phyloP scores from a whole-genome alignment of 2,888 invertebrate species.

The Choreutis nemorana region DNA sequence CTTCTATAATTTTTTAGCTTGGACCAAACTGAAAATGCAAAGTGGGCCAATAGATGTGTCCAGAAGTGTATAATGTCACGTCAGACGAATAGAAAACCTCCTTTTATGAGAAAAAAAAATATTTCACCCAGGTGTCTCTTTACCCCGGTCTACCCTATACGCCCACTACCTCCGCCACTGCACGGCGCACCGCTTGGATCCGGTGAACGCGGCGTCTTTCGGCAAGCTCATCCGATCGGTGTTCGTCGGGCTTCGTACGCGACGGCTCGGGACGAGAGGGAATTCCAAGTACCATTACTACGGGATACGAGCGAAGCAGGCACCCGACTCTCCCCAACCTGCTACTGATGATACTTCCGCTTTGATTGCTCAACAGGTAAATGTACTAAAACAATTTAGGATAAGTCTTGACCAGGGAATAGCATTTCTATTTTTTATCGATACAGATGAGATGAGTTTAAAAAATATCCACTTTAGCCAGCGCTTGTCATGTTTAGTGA shows the following conservation, averaged over 20 bases:
- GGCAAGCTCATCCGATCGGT: constrained; percentile 98
- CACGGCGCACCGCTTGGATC: constrained; percentile 90
- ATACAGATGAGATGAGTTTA: no score
- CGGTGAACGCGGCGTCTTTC: constrained; percentile 99
- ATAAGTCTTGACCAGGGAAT: no score
- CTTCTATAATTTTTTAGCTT: no score
- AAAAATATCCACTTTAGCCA: no score
- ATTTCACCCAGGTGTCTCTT: constrained; percentile 76
- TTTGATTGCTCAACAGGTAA: constrained; percentile 22
- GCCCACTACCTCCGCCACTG: constrained; percentile 98
- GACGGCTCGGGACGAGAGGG: constrained; percentile 94
- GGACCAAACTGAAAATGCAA: no score
- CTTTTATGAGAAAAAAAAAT: no score
- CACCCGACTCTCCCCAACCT: constrained; percentile 46
- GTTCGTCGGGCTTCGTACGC: constrained; percentile 93
- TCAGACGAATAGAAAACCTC: no score
- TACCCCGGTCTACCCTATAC: constrained; percentile 95
- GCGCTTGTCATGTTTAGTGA: no score
- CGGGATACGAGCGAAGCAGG: constrained; percentile 96
- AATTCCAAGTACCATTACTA: constrained; percentile 99
- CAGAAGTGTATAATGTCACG: no score
- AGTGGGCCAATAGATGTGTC: no score
- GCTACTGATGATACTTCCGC: constrained; percentile 23
- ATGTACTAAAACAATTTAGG: no score
- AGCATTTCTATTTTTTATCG: no score